Percentiles rank a stretch among this genome's conserved stretches.
These are phyloP conservation scores for Schizotus pectinicornis DNA, from an alignment of 2,888 invertebrate genomes.

Conservation along the genomic window DNA sequence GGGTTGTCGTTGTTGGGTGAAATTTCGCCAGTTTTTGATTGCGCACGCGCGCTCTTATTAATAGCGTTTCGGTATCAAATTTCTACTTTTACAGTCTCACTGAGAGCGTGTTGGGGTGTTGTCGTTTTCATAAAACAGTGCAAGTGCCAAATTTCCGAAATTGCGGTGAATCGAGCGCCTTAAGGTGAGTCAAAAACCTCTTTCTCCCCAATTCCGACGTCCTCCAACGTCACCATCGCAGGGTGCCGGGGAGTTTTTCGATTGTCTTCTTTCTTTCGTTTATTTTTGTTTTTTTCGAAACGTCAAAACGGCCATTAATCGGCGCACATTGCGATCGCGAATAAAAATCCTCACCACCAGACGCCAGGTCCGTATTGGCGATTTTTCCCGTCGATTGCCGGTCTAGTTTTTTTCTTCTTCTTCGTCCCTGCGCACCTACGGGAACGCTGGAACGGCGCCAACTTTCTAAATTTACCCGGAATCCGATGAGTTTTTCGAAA, in stretches of 20 bases:
- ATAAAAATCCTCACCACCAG: no score
- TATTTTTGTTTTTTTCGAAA: no score
- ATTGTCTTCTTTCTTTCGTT: no score
- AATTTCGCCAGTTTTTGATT: constrained; percentile 1
- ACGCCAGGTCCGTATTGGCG: not conserved
- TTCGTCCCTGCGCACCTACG: constrained; percentile 9
- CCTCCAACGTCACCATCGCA: no score
- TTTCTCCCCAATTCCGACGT: not conserved
- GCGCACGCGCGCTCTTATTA: constrained; percentile 43
- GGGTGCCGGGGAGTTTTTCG: no score
- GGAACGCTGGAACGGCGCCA: constrained; percentile 14
- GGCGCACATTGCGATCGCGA: no score
- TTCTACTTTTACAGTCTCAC: constrained; percentile 34
- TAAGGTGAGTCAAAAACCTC: constrained; percentile 6
- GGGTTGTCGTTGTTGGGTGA: not conserved
- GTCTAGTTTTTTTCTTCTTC: constrained; percentile 1
- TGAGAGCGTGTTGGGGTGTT: constrained; percentile 14
- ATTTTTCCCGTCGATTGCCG: not conserved
- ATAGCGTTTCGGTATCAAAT: constrained; percentile 48
- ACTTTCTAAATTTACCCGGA: constrained; percentile 22
- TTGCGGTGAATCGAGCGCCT: not conserved
- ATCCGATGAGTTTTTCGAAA: constrained; percentile 16
- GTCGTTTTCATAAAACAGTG: constrained; percentile 15
- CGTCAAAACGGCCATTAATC: no score
- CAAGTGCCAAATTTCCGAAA: constrained; percentile 15